These are phyloP conservation scores for Chrysolina haemoptera DNA, from an alignment of 2,888 invertebrate genomes.

Conservation along the genomic window DNA sequence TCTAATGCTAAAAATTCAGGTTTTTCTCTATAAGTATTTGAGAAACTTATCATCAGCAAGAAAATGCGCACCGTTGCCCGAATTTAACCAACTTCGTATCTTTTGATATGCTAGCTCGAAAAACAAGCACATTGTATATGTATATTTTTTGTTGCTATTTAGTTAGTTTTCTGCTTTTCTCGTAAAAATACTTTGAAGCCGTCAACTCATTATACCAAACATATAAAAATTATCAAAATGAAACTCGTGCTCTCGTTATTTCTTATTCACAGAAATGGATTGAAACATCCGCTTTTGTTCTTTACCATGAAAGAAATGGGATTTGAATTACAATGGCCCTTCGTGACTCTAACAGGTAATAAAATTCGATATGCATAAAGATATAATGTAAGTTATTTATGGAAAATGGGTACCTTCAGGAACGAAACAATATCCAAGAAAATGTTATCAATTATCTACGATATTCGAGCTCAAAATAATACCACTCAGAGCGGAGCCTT, in stretches of 20 bases:
- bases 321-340: constrained; percentile 5
- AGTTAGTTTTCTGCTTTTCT: too few species aligned
- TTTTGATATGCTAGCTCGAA: too few species aligned
- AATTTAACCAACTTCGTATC: too few species aligned
- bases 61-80: too few species aligned
- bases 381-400: constrained; percentile 17
- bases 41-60: too few species aligned
- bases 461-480: constrained; percentile 2
- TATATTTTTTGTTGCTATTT: too few species aligned
- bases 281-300: background rate
- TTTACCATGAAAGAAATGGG: background rate
- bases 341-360: constrained; percentile 1
- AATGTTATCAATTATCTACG: constrained; percentile 14
- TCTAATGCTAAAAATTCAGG: too few species aligned
- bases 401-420: constrained; percentile 27
- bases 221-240: too few species aligned
- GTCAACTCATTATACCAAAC: too few species aligned
- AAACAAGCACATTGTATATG: too few species aligned
- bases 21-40: too few species aligned
- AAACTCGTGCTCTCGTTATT: background rate
- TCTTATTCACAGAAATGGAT: background rate
- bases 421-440: constrained; percentile 15
- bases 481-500: background rate
- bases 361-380: constrained; percentile 8
- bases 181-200: too few species aligned